phyloP scores from a whole-genome alignment of 2,888 invertebrate species.

The Idaea dimidiata region DNA sequence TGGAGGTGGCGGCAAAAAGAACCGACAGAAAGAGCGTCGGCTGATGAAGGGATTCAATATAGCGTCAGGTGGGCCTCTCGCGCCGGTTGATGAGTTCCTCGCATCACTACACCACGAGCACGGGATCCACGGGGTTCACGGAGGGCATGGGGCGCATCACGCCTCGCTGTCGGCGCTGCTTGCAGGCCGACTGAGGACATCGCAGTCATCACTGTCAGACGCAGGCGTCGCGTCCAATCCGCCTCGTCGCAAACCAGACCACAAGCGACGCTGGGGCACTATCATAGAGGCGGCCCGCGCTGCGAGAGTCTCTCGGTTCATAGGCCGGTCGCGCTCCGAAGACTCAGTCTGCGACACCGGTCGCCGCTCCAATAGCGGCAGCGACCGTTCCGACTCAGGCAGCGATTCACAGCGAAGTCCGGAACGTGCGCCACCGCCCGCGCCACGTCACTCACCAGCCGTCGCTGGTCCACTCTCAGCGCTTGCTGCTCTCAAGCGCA shows the following conservation, averaged over 20 bases:
- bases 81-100: slow-evolving; percentile 90
- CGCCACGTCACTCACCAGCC: slow-evolving; percentile 47
- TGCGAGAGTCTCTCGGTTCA: slow-evolving; percentile 88
- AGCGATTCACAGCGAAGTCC: slow-evolving; percentile 86
- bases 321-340: slow-evolving; percentile 89
- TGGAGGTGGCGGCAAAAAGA: slow-evolving; percentile 95
- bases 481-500: slow-evolving; percentile 87
- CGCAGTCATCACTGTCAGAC: slow-evolving; percentile 70
- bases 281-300: slow-evolving; percentile 93
- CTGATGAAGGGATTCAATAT: slow-evolving; percentile 97
- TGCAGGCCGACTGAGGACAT: slow-evolving; percentile 75
- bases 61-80: slow-evolving; percentile 84
- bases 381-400: slow-evolving; percentile 86
- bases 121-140: slow-evolving; percentile 64
- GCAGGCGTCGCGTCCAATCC: slow-evolving; percentile 33
- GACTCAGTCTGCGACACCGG: slow-evolving; percentile 87
- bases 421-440: slow-evolving; percentile 52
- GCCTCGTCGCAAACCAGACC: slow-evolving; percentile 67
- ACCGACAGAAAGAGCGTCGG: slow-evolving; percentile 94
- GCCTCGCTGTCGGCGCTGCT: slow-evolving; percentile 85
- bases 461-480: slow-evolving; percentile 71
- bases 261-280: slow-evolving; percentile 91
- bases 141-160: slow-evolving; percentile 64
- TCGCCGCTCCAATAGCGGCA: slow-evolving; percentile 77
- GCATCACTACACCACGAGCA: slow-evolving; percentile 86